Evolutionary conservation across 1,140 invertebrate species (phyloP).

Genomic region (Theocolax elegans): DNA sequence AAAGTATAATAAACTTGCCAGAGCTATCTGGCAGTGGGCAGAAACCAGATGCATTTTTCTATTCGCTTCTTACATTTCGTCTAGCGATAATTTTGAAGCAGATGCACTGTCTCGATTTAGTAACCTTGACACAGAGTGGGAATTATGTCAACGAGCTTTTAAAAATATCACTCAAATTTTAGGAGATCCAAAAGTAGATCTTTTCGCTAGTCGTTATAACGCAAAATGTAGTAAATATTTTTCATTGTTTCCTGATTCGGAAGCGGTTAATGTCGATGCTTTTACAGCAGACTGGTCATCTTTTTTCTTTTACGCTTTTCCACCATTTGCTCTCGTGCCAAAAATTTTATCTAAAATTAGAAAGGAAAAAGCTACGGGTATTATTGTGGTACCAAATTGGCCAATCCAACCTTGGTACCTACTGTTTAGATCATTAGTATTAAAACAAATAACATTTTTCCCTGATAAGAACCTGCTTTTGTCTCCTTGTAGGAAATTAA

Average conservation of each 20-base stretch:
- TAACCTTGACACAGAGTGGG: not conserved
- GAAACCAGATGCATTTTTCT: too few relatives aligned
- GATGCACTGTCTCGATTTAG: constrained; percentile 3
- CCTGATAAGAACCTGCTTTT: constrained; percentile 17
- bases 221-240: constrained; percentile 26
- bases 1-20: too few relatives aligned
- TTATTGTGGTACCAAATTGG: constrained; percentile 29
- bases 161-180: constrained; percentile 29
- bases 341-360: constrained; percentile 31
- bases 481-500: constrained; percentile 29
- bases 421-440: constrained; percentile 3
- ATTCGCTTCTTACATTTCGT: too few relatives aligned
- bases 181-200: constrained; percentile 23
- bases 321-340: constrained; percentile 32
- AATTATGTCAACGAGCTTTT: constrained; percentile 8
- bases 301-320: constrained; percentile 33
- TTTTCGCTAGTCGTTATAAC: constrained; percentile 21
- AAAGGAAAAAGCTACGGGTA: constrained; percentile 1
- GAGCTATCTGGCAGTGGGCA: too few relatives aligned
- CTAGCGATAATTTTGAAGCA: not conserved
- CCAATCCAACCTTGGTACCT: constrained; percentile 28
- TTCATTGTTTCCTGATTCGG: constrained; percentile 15
- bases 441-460: not conserved
- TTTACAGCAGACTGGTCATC: constrained; percentile 33
- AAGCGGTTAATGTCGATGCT: constrained; percentile 29